phyloP scores from a whole-genome alignment of 2,888 invertebrate genomes.

The Drosophila mulleri region DNA sequence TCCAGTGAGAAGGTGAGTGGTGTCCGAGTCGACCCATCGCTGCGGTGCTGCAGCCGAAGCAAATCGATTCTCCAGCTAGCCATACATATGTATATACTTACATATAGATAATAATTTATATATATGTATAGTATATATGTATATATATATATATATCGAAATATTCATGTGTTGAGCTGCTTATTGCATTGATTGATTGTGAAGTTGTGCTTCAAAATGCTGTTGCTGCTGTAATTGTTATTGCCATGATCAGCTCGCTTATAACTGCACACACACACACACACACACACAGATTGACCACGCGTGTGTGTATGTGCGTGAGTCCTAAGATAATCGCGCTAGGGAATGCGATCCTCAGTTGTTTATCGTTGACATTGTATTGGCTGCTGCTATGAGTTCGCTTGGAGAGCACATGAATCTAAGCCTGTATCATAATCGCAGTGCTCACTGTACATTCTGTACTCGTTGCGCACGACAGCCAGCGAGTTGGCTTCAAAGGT shows the following conservation, averaged over 20 bases:
- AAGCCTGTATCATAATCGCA: slow-evolving; percentile 11
- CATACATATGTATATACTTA: too few relatives aligned
- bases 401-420: slow-evolving; percentile 4
- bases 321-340: background rate
- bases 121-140: background rate
- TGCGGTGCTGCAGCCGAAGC: background rate
- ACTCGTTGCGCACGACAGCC: slow-evolving; percentile 8
- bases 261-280: background rate
- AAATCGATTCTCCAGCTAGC: slow-evolving; percentile 7
- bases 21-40: background rate
- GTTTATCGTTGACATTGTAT: background rate
- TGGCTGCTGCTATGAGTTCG: slow-evolving; percentile 8
- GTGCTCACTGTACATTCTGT: slow-evolving; percentile 15
- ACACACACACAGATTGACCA: background rate
- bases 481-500: slow-evolving; percentile 20
- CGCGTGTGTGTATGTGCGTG: background rate
- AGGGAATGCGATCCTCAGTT: background rate
- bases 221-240: slow-evolving; percentile 8
- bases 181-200: slow-evolving; percentile 10
- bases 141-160: background rate
- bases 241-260: slow-evolving; percentile 7
- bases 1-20: slow-evolving; percentile 92
- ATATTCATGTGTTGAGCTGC: slow-evolving; percentile 6
- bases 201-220: slow-evolving; percentile 14
- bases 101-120: background rate